Percentiles rank a stretch among this genome's conserved stretches.
These are phyloP conservation scores for Sycophila sp. DNA, from an alignment of 1,140 invertebrate species.

Conservation along the genomic window DNA sequence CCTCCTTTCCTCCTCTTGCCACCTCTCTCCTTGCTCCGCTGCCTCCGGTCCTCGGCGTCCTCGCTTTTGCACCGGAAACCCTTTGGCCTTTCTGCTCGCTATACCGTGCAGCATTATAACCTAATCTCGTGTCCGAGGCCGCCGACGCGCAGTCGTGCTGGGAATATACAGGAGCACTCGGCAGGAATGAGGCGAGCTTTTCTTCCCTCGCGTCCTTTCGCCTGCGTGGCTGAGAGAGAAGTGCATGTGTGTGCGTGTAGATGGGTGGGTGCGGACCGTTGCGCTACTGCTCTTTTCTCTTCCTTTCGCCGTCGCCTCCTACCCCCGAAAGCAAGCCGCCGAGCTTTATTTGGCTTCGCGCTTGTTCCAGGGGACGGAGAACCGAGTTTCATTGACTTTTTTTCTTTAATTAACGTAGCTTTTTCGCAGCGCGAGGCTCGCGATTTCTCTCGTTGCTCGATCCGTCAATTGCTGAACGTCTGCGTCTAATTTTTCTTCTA, in stretches of 20 bases:
- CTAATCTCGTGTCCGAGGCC: slow-evolving; percentile 49
- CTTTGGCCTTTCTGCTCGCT: slow-evolving; percentile 40
- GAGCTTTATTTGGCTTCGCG: neutral
- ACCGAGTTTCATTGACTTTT: neutral
- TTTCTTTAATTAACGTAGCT: neutral
- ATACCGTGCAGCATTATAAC: slow-evolving; percentile 39
- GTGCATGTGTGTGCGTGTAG: too few species aligned
- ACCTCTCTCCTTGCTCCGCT: slow-evolving; percentile 42
- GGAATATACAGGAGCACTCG: slow-evolving; percentile 61
- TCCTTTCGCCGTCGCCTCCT: neutral
- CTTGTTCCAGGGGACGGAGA: neutral
- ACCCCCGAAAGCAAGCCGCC: too few species aligned
- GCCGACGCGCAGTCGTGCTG: slow-evolving; percentile 56
- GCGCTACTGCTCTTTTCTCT: slow-evolving; percentile 1
- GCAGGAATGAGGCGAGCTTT: slow-evolving; percentile 57
- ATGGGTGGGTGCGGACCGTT: neutral
- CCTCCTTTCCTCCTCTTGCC: slow-evolving; percentile 45
- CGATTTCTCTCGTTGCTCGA: too few species aligned
- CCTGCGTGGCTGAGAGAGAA: too few species aligned
- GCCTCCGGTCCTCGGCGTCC: slow-evolving; percentile 45
- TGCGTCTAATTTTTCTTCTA: too few species aligned
- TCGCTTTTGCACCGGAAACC: slow-evolving; percentile 39
- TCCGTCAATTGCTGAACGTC: too few species aligned
- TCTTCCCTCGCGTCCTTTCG: too few species aligned
- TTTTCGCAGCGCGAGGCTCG: too few species aligned